Base-by-base conservation (phyloP, 2,888 invertebrate species). In the Eilema caniola region DNA sequence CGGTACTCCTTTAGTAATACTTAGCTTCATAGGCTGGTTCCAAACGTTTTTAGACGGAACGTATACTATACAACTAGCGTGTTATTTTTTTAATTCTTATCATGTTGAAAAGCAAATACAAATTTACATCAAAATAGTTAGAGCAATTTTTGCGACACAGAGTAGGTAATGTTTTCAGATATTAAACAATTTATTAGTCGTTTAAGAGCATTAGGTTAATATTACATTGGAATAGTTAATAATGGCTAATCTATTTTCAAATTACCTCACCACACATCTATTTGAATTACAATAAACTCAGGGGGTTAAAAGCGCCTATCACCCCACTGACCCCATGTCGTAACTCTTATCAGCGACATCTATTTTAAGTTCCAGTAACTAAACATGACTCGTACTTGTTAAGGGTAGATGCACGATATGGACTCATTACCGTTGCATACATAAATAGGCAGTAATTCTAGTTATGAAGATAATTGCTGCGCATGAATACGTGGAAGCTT, bases 391-490 rank as follows among this genome's bases (percentile, higher is more conserved):
- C 53, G 53, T 8, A 8, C 53, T 53, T 53, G 53, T 53, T 10
- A n/a, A n/a, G n/a, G n/a, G 53, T 53, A 53, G 8, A 53, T 53
- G 53, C 53, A 53, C 10, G 53, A 53, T 53, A 53, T 53, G 53
- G n/a, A 2, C 53, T 53, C 53, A n/a, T 53, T 53, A 53, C 53
- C n/a, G 20, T n/a, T n/a, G 53, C 53, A 53, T 53, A 53, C n/a
- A 53, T n/a, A 53, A 53, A 53, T 53, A 53, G 53, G n/a, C 53
- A 53, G n/a, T 53, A 53, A 53, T n/a, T 53, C 20, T n/a, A 53
- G 53, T n/a, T 53, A 53, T 53, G 53, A 53, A 2, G 7, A 47
- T 47, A 20, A 20, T 47, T 20, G 47, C 12, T 20, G 20, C n/a
- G 10, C 53, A 53, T 53, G 20, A n/a, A 53, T n/a, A 53, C 7